Percentiles rank a stretch among this genome's conserved stretches.
Conservation (phyloP, 1,140 invertebrate genomes). For the Drosophila elegans region DNA sequence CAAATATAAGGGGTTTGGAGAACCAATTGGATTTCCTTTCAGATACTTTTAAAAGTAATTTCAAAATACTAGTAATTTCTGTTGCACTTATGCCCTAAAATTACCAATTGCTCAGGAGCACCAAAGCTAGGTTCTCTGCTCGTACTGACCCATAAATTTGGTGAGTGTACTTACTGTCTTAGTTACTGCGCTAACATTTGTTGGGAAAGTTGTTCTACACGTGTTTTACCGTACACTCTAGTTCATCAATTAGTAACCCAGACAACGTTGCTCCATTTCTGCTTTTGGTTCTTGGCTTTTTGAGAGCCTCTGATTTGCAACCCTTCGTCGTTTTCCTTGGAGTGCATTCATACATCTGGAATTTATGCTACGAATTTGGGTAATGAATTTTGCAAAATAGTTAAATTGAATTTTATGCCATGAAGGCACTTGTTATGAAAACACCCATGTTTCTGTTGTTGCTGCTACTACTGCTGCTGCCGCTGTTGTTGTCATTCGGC, state of each 20-base stretch:
- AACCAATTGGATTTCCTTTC: no score
- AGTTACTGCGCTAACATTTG: constrained; percentile 31
- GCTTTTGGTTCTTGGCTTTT: constrained; percentile 26
- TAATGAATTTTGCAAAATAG: constrained; percentile 68
- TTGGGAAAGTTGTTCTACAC: constrained; percentile 43
- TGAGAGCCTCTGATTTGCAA: constrained; percentile 17
- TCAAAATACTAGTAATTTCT: no score
- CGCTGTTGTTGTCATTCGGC: constrained; percentile 72
- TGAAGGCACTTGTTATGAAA: constrained; percentile 53
- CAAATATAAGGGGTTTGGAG: no score
- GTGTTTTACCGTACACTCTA: constrained; percentile 43
- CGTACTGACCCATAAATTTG: no score
- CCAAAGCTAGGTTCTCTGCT: no score
- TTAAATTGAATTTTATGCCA: constrained; percentile 73
- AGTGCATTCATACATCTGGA: constrained; percentile 42
- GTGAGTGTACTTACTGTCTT: constrained; percentile 27
- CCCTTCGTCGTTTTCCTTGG: not conserved
- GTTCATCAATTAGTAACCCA: constrained; percentile 71
- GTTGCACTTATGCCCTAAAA: no score
- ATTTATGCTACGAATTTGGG: constrained; percentile 50
- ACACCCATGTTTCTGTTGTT: constrained; percentile 17
- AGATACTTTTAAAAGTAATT: no score
- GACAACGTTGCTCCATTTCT: constrained; percentile 68
- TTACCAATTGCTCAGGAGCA: no score
- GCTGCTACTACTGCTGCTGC: constrained; percentile 19